Percentiles rank a stretch among this genome's conserved stretches.
Conservation (phyloP, 1,140 invertebrate genomes). For the Caerostris darwini region DNA sequence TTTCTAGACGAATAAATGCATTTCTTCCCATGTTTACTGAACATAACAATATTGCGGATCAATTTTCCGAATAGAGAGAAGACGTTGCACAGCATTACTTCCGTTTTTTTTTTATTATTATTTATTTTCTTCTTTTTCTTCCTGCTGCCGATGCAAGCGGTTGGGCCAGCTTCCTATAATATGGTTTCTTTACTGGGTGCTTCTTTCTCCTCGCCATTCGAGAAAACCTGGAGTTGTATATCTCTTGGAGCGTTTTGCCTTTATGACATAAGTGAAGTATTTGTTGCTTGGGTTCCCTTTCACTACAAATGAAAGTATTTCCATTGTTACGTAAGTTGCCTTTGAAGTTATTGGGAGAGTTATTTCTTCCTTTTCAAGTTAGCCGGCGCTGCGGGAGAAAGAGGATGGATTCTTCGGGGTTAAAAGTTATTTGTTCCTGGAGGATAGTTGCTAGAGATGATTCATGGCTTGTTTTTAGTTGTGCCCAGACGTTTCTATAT, state of each 20-base stretch:
- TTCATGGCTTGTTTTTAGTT: too few relatives aligned
- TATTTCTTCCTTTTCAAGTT: not conserved
- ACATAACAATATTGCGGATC: conserved; percentile 60
- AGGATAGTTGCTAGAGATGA: too few relatives aligned
- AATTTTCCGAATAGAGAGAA: conserved; percentile 46
- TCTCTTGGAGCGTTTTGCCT: conserved; percentile 2
- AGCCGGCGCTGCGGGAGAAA: not conserved
- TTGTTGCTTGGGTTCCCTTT: conserved; percentile 7
- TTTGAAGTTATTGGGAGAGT: conserved; percentile 3
- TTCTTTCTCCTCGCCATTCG: not conserved
- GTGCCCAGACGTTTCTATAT: too few relatives aligned
- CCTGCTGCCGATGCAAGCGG: not conserved
- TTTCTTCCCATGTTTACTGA: conserved; percentile 50
- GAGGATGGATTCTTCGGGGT: too few relatives aligned
- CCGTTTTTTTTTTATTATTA: not conserved
- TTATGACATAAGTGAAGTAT: conserved; percentile 28
- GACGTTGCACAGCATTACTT: not conserved
- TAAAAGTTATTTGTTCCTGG: not conserved
- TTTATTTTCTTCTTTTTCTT: not conserved
- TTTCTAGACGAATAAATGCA: conserved; percentile 50
- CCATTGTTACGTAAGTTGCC: conserved; percentile 29
- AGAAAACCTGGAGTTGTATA: not conserved
- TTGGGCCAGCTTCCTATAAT: not conserved
- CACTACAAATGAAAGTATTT: conserved; percentile 17
- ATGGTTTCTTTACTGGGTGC: conserved; percentile 1